Conservation (phyloP, 2,113 vertebrate genomes). For the Struthio camelus region DNA sequence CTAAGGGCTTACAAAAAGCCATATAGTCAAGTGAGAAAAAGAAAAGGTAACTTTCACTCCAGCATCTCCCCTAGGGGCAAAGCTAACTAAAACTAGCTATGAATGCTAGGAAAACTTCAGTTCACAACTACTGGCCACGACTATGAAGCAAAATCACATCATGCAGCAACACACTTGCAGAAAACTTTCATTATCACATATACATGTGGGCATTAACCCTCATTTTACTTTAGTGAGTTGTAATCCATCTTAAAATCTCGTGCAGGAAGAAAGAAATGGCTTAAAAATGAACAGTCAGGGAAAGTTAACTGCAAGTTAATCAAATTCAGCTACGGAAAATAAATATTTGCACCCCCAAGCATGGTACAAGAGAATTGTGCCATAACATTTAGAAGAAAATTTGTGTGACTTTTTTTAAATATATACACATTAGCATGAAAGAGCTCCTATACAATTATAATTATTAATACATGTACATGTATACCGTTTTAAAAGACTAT, state of each 20-base stretch:
- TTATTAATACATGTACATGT: background rate
- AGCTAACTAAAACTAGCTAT: background rate
- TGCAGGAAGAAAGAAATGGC: background rate
- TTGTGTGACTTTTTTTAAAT: background rate
- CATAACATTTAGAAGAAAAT: background rate
- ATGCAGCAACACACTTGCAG: background rate
- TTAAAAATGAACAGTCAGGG: background rate
- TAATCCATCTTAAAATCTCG: background rate
- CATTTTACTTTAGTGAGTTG: background rate
- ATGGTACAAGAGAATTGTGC: background rate
- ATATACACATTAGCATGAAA: background rate
- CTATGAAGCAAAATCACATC: background rate
- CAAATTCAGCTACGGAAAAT: conserved; percentile 3
- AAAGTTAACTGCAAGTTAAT: background rate
- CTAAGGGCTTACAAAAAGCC: background rate
- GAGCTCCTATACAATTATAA: conserved; percentile 16
- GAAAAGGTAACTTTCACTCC: background rate
- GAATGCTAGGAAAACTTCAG: background rate
- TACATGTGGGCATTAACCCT: background rate
- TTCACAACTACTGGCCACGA: background rate
- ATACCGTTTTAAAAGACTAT: conserved; percentile 31
- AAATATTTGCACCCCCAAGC: conserved; percentile 11
- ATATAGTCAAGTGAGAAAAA: background rate
- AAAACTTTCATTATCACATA: background rate
- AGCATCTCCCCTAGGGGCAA: background rate